phyloP scores from a whole-genome alignment of 2,113 vertebrate genomes.

The Chloroceryle aenea region DNA sequence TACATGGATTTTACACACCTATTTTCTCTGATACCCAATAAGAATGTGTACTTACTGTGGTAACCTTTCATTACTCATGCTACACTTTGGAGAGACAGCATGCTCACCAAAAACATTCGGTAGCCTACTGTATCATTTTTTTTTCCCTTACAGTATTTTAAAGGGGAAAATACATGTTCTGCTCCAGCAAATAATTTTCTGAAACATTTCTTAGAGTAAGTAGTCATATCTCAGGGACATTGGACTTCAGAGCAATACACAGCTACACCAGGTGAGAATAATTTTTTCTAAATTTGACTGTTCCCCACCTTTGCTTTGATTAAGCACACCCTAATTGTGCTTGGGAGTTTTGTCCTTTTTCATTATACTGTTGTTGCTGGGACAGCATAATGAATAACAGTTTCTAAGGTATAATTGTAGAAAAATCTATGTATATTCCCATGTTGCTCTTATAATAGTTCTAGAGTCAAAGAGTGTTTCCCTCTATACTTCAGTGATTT shows the following conservation, averaged over 20 bases:
- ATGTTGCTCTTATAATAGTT: not conserved
- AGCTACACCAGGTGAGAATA: accelerated
- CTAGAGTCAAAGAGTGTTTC: not conserved
- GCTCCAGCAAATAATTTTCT: not conserved
- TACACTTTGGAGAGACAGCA: not conserved
- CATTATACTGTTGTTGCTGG: not conserved
- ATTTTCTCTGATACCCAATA: constrained; percentile 47
- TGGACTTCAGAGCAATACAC: not conserved
- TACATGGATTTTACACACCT: constrained; percentile 54
- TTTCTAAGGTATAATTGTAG: not conserved
- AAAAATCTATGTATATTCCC: not conserved
- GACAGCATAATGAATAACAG: not conserved
- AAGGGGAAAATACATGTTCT: not conserved
- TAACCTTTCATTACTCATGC: constrained; percentile 58
- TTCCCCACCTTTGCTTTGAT: not conserved
- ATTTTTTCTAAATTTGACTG: not conserved
- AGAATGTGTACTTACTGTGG: constrained; percentile 58
- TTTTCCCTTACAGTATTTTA: not conserved
- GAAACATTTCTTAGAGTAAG: not conserved
- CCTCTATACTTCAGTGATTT: not conserved
- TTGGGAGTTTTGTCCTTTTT: not conserved
- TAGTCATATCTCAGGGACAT: not conserved
- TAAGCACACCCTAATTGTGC: accelerated
- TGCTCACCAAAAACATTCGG: not conserved
- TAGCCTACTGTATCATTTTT: not conserved